These are phyloP conservation scores for Ectropis crepuscularia DNA, from an alignment of 2,888 invertebrate species.

Conservation along the genomic window DNA sequence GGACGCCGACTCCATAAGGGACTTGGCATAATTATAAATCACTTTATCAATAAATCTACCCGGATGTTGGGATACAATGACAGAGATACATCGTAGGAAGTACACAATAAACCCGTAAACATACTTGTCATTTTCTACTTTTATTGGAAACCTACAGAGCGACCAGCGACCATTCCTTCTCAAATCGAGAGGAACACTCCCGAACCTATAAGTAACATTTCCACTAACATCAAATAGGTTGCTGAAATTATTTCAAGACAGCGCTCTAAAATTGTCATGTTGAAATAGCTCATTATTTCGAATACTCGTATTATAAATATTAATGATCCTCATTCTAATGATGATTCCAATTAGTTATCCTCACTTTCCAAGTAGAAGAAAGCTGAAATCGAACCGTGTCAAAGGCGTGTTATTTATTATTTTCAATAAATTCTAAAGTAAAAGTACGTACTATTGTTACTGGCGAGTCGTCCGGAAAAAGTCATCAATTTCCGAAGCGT, in stretches of 20 bases:
- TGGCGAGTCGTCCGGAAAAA: constrained; percentile 71
- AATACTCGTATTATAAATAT: constrained; percentile 3
- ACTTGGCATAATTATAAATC: constrained; percentile 54
- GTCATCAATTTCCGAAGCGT: constrained; percentile 74
- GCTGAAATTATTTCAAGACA: background rate
- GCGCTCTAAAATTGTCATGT: constrained; percentile 1
- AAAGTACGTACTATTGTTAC: constrained; percentile 54
- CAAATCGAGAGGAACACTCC: background rate
- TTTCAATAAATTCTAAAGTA: constrained; percentile 40
- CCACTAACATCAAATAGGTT: background rate
- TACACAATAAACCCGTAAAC: constrained; percentile 33
- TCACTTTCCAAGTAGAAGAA: constrained; percentile 34
- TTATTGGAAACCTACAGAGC: constrained; percentile 1
- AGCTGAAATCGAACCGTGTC: constrained; percentile 30
- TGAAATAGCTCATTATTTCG: constrained; percentile 21
- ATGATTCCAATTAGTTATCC: constrained; percentile 30
- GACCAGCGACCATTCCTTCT: too few species aligned
- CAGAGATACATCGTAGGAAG: constrained; percentile 39
- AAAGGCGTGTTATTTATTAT: constrained; percentile 35
- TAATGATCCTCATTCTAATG: constrained; percentile 19
- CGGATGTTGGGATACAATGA: constrained; percentile 42
- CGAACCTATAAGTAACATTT: background rate
- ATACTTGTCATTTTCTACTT: constrained; percentile 9
- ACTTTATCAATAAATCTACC: constrained; percentile 49
- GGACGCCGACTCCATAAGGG: constrained; percentile 41